Evolutionary conservation across 1,140 invertebrate species (phyloP), one percentile per base, ranked within the genome.

Genomic region (Drosophila guanche): DNA sequence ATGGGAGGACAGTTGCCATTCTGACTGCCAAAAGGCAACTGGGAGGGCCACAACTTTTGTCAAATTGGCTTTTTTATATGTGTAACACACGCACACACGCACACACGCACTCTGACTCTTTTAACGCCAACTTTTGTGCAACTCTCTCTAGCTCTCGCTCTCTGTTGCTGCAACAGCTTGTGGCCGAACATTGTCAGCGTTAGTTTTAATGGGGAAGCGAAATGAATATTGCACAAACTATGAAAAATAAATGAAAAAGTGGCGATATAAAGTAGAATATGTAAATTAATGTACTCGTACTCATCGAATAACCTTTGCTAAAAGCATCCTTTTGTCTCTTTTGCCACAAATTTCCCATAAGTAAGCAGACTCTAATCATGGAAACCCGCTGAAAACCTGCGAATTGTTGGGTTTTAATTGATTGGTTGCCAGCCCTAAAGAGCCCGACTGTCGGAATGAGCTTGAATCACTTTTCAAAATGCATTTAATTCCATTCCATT

Each of bases 401-500:
- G 16, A 20, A 20, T 20, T 20, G 16, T 20, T 20, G 16, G 16
- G 16, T 20, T 20, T 20, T 20, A 20, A 20, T n/a, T n/a, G 16
- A 20, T 20, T 20, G 0, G 16, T 20, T 20, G 16, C 0, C 0
- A 20, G 16, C 16, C 16, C 16, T 20, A 20, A 20, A 20, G 16
- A 20, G 16, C 16, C 16, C 1, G 16, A 20, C 16, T 20, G 16
- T 20, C 16, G 16, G 45, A 46, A 57, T 56, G 23, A 76, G 62
- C 61, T 84, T 79, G 70, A 37, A 76, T 84, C 75, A 84, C 84
- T 84, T 83, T 84, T 84, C 75, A 84, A 79, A 84, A 84, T 84
- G 79, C 79, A 84, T 84, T 84, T 84, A 84, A 84, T 84, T 84
- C 84, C 79, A 65, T 84, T 79, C 75, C 62, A 76, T 83, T 83